These are phyloP conservation scores for Drosophila leonis DNA, from an alignment of 2,888 invertebrate genomes.

Conservation along the genomic window DNA sequence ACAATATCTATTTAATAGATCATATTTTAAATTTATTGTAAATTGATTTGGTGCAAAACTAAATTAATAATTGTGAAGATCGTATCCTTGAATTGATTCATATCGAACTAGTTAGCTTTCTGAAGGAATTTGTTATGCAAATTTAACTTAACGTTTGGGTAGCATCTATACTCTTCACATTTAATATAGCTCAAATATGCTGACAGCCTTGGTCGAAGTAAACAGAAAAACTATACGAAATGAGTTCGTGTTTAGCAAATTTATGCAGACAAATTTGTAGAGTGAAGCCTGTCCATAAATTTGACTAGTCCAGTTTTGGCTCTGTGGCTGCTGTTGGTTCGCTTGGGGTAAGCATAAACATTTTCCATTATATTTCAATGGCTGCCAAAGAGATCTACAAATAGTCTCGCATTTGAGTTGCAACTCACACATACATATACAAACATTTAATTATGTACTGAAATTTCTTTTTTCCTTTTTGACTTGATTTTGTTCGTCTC, in stretches of 20 bases:
- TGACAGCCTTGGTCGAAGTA: constrained; percentile 11
- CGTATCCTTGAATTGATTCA: too few species aligned
- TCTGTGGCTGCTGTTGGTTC: not conserved
- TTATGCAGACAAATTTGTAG: constrained; percentile 70
- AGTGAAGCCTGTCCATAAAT: constrained; percentile 55
- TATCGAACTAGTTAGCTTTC: too few species aligned
- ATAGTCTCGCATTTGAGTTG: constrained; percentile 60
- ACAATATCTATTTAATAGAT: too few species aligned
- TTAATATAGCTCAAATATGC: constrained; percentile 29
- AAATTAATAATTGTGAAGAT: too few species aligned
- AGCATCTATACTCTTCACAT: constrained; percentile 19
- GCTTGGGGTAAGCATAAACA: constrained; percentile 50
- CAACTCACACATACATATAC: constrained; percentile 10
- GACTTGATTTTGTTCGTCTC: constrained; percentile 27
- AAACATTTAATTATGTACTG: constrained; percentile 72
- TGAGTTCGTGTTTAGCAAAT: constrained; percentile 41
- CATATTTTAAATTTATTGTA: too few species aligned
- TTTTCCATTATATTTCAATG: constrained; percentile 65
- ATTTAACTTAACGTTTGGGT: not conserved
- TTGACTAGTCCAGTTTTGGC: constrained; percentile 32
- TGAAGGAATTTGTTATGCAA: too few species aligned
- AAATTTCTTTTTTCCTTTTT: constrained; percentile 51
- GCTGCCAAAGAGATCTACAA: constrained; percentile 52
- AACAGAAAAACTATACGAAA: constrained; percentile 34
- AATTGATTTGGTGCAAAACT: too few species aligned